A percentile compares a stretch with the other conserved stretches of the same genome.
phyloP scores from a whole-genome alignment of 2,888 invertebrate species.

The Nineta flava region DNA sequence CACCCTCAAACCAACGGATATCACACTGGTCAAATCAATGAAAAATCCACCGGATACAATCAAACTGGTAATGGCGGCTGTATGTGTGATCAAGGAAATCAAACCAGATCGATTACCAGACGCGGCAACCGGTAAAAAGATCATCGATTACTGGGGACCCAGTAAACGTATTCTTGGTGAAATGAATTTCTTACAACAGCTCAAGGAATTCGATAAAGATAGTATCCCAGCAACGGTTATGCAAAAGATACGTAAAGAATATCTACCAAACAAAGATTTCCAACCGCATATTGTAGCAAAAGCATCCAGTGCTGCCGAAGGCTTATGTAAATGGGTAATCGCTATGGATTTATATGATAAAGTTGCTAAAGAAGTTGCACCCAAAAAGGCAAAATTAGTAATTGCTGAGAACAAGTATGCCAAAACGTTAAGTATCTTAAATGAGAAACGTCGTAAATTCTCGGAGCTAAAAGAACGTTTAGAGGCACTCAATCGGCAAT shows the following conservation, averaged over 20 bases:
- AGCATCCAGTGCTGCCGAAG: conserved; percentile 89
- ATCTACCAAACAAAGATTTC: conserved; percentile 58
- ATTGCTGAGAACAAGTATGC: conserved; percentile 69
- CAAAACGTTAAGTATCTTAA: conserved; percentile 68
- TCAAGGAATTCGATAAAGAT: conserved; percentile 73
- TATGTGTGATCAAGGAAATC: conserved; percentile 71
- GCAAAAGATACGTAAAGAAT: conserved; percentile 60
- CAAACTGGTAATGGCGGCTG: conserved; percentile 73
- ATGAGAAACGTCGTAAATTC: conserved; percentile 67
- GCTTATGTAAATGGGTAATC: conserved; percentile 78
- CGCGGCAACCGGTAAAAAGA: conserved; percentile 48
- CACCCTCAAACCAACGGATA: conserved; percentile 71
- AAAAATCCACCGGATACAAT: conserved; percentile 72
- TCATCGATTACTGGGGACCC: conserved; percentile 72
- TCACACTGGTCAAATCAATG: conserved; percentile 76
- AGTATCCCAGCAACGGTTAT: conserved; percentile 59
- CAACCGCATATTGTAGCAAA: conserved; percentile 67
- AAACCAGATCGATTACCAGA: conserved; percentile 63
- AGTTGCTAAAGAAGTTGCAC: conserved; percentile 67
- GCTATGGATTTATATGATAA: conserved; percentile 82
- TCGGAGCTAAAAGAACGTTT: conserved; percentile 60
- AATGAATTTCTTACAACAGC: conserved; percentile 56
- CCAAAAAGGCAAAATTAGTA: conserved; percentile 67
- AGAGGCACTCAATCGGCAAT: conserved; percentile 48
- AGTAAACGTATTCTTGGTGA: conserved; percentile 69